phyloP scores from a whole-genome alignment of 2,113 vertebrate species.

The Cinclus cinclus region DNA sequence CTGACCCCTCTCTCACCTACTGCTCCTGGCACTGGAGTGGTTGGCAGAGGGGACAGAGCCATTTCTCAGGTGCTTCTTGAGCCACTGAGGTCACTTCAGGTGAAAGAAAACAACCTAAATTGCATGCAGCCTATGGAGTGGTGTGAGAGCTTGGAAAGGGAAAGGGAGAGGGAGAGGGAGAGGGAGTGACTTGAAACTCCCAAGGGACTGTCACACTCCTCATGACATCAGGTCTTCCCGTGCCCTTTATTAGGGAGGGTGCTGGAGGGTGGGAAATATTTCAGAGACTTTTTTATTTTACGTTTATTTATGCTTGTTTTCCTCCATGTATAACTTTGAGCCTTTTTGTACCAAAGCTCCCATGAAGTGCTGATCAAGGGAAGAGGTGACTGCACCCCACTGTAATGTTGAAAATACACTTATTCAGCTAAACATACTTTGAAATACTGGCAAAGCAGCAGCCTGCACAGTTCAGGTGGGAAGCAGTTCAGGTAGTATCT shows the following conservation, averaged over 20 bases:
- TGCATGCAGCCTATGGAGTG: not conserved
- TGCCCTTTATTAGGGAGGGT: not conserved
- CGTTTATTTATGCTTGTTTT: not conserved
- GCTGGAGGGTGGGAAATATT: not conserved
- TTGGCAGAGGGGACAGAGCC: not conserved
- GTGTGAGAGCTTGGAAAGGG: not conserved
- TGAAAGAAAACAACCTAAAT: not conserved
- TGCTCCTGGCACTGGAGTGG: not conserved
- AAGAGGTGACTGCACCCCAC: not conserved
- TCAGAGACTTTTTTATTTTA: not conserved
- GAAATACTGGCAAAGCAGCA: conserved; percentile 19
- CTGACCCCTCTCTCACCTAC: not conserved
- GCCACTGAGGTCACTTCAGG: not conserved
- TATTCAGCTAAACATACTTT: conserved; percentile 13
- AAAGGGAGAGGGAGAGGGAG: too few species aligned
- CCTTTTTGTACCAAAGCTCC: not conserved
- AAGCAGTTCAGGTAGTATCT: conserved; percentile 11
- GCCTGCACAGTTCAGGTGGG: not conserved
- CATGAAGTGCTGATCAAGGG: not conserved
- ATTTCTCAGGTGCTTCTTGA: not conserved
- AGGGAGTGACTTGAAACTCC: not conserved
- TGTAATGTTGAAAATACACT: not conserved
- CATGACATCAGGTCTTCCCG: not conserved
- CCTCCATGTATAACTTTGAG: not conserved
- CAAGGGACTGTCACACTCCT: not conserved